Evolutionary conservation across 1,140 invertebrate genomes (phyloP).

Genomic region (Hylaeus anthracinus): DNA sequence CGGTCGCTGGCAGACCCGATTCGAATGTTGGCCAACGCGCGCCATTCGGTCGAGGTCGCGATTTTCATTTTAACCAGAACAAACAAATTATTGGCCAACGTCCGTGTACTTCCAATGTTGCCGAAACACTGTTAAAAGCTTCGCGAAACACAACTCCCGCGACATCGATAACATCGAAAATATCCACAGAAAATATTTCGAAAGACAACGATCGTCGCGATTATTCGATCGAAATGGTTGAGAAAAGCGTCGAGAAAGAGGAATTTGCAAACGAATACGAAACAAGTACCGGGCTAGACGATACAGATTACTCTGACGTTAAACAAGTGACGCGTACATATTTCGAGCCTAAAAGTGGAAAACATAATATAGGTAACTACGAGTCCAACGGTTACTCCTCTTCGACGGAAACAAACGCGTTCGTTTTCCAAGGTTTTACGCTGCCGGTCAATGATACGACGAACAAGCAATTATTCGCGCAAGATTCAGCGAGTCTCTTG

Average conservation of each 20-base stretch:
- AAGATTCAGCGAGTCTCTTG: too few relatives aligned
- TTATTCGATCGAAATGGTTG: not conserved
- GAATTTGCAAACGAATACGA: too few relatives aligned
- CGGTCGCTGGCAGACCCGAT: not conserved
- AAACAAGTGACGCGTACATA: slow-evolving; percentile 22
- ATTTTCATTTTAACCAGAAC: not conserved
- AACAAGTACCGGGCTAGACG: not conserved
- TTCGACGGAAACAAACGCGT: too few relatives aligned
- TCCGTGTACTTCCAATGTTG: not conserved
- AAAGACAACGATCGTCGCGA: not conserved
- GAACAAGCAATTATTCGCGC: too few relatives aligned
- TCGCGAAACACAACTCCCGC: too few relatives aligned
- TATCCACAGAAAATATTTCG: not conserved
- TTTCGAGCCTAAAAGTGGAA: slow-evolving; percentile 23
- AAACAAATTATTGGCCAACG: slow-evolving; percentile 1
- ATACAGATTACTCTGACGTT: slow-evolving; percentile 33
- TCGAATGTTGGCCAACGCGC: slow-evolving; percentile 7
- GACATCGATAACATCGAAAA: not conserved
- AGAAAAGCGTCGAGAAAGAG: not conserved
- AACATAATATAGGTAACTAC: not conserved
- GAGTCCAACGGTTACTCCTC: not conserved
- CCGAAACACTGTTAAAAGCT: not conserved
- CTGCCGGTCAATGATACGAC: too few relatives aligned
- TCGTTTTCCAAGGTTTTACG: too few relatives aligned
- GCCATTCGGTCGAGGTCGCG: not conserved